These are phyloP conservation scores for Himalopsyche kuldschensis DNA, from an alignment of 2,888 invertebrate species.

Conservation along the genomic window DNA sequence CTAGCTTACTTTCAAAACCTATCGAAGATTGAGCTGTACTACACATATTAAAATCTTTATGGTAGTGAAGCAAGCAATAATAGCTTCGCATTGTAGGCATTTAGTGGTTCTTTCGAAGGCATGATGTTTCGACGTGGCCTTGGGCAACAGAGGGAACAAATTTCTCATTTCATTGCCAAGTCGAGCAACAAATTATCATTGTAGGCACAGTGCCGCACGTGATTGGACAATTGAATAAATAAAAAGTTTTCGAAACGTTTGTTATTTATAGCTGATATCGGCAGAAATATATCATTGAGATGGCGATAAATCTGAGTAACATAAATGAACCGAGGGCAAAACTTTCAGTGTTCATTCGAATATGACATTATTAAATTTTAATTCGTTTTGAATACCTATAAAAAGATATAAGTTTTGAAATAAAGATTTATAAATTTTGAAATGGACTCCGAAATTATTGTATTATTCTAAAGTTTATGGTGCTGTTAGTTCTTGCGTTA, in stretches of 20 bases:
- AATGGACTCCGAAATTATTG: too few species aligned
- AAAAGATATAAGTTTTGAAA: too few species aligned
- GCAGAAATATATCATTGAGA: background rate
- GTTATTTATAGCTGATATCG: background rate
- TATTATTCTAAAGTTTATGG: too few species aligned
- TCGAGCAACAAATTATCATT: background rate
- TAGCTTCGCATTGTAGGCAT: background rate
- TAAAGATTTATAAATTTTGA: too few species aligned
- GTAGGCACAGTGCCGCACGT: background rate
- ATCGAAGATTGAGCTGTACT: background rate
- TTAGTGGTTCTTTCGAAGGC: background rate
- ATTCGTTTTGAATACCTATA: too few species aligned
- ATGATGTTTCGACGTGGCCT: constrained; percentile 4
- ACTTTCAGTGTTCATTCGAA: background rate
- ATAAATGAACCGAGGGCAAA: background rate
- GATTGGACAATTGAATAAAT: background rate
- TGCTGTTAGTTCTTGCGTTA: too few species aligned
- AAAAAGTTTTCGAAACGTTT: background rate
- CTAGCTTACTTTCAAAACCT: background rate
- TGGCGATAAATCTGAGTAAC: background rate
- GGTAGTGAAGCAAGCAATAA: background rate
- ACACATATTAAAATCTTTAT: background rate
- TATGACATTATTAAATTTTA: background rate
- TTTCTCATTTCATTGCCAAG: constrained; percentile 26
- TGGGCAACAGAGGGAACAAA: constrained; percentile 14